phyloP scores from a whole-genome alignment of 2,797 vertebrate genomes.

The Chaetophractus vellerosus region DNA sequence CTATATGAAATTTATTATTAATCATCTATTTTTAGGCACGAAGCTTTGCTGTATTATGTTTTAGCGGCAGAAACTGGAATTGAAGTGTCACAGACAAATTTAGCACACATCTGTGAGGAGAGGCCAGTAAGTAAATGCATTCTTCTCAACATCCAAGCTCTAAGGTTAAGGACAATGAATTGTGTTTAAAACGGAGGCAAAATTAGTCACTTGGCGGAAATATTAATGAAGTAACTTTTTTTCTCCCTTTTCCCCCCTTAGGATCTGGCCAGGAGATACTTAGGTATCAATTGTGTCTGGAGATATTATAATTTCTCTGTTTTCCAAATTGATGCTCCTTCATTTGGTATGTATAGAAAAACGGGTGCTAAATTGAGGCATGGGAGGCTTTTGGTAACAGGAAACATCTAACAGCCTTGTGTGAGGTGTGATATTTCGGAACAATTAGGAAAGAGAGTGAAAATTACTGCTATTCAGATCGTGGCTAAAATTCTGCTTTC shows the following conservation, averaged over 20 bases:
- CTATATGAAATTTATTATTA: conserved; percentile 84
- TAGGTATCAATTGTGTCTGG: conserved; percentile 92
- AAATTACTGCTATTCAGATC: conserved; percentile 45
- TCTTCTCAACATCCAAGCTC: conserved; percentile 57
- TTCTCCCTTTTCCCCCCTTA: conserved; percentile 81
- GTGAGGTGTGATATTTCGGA: conserved; percentile 65
- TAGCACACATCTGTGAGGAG: conserved; percentile 96
- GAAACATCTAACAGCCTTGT: conserved; percentile 60
- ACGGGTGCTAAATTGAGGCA: conserved; percentile 40
- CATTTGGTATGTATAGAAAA: conserved; percentile 92
- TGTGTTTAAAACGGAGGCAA: conserved; percentile 23
- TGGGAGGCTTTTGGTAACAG: conserved; percentile 60
- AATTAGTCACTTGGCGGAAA: conserved; percentile 58
- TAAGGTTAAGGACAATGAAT: conserved; percentile 60
- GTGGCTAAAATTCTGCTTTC: background rate
- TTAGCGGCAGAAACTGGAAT: conserved; percentile 96
- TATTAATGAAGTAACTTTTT: conserved; percentile 71
- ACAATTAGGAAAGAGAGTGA: conserved; percentile 71
- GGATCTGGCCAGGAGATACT: conserved; percentile 91
- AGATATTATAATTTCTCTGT: conserved; percentile 96
- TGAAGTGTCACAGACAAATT: conserved; percentile 95
- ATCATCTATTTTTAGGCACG: conserved; percentile 90
- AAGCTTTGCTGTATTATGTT: conserved; percentile 94
- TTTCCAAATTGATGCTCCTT: conserved; percentile 93
- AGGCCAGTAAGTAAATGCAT: conserved; percentile 89